phyloP scores from a whole-genome alignment of 1,140 invertebrate genomes.

The Cardiocondyla obscurior region DNA sequence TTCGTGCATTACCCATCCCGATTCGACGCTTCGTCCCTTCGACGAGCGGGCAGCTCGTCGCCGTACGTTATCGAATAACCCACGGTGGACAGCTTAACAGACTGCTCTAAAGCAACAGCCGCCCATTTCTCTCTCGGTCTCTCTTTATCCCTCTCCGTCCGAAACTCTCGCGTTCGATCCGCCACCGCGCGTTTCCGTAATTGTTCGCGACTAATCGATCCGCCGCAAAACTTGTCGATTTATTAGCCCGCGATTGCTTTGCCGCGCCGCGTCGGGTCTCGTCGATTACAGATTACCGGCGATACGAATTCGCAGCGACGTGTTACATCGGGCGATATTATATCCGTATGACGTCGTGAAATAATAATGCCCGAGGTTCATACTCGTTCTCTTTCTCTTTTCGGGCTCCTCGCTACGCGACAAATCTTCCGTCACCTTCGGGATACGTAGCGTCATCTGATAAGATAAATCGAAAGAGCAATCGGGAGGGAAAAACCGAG shows the following conservation, averaged over 20 bases:
- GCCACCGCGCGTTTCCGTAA: background rate
- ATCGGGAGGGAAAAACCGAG: background rate
- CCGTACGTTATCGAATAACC: conserved; percentile 78
- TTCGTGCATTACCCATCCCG: conserved; percentile 80
- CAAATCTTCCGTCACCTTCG: conserved; percentile 45
- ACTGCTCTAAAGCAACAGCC: conserved; percentile 56
- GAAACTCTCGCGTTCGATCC: background rate
- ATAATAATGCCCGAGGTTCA: too few relatives aligned
- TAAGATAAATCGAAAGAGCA: conserved; percentile 49
- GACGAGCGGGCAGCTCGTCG: conserved; percentile 57
- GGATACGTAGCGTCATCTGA: conserved; percentile 47
- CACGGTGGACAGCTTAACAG: conserved; percentile 71
- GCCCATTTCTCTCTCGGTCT: background rate
- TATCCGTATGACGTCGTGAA: background rate
- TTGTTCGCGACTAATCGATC: conserved; percentile 32
- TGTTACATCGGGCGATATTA: background rate
- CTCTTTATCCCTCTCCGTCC: background rate
- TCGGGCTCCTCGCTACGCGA: conserved; percentile 75
- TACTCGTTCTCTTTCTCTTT: conserved; percentile 52
- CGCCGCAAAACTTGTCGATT: too few relatives aligned
- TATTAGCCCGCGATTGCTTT: background rate
- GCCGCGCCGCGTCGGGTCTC: background rate
- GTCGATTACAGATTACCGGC: background rate
- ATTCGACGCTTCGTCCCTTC: conserved; percentile 56
- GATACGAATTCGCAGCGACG: background rate